Conservation (phyloP, 2,113 vertebrate species). For the Nematolebias whitei region DNA sequence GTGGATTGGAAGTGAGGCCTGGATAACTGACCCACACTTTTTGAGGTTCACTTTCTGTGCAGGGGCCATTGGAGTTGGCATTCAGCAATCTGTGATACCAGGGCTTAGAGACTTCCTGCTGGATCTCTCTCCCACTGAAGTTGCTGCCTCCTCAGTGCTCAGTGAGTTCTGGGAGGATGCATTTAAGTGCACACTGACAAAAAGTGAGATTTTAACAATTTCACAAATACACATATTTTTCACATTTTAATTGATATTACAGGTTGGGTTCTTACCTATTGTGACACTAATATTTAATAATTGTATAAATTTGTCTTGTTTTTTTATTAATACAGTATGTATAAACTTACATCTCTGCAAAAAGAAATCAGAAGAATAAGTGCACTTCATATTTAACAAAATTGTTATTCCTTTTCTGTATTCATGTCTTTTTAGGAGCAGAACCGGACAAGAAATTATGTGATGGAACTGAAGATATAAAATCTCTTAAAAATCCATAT, state of each 20-base stretch:
- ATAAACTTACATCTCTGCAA: too few relatives aligned
- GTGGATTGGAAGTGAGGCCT: slow-evolving; percentile 76
- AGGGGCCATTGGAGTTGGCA: slow-evolving; percentile 67
- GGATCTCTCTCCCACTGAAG: slow-evolving; percentile 51
- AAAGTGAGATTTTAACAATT: slow-evolving; percentile 32
- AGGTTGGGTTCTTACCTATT: too few relatives aligned
- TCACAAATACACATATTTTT: too few relatives aligned
- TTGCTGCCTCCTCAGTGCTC: slow-evolving; percentile 45
- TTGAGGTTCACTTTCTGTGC: slow-evolving; percentile 46
- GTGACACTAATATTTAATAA: too few relatives aligned
- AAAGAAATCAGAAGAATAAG: too few relatives aligned
- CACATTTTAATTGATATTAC: too few relatives aligned
- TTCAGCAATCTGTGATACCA: slow-evolving; percentile 67
- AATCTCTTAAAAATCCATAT: background rate
- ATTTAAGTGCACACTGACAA: slow-evolving; percentile 68
- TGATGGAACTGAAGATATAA: background rate
- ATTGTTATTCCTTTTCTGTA: too few relatives aligned
- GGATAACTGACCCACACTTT: slow-evolving; percentile 69
- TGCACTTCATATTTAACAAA: too few relatives aligned
- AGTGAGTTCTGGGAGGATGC: slow-evolving; percentile 73
- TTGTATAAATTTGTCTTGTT: too few relatives aligned
- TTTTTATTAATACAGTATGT: too few relatives aligned
- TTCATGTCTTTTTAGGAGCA: slow-evolving; percentile 3
- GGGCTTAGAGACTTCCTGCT: slow-evolving; percentile 74
- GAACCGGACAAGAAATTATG: background rate